A percentile compares a stretch with the other conserved stretches of the same genome.
phyloP scores from a whole-genome alignment of 2,113 vertebrate species.

The Pelobates fuscus region DNA sequence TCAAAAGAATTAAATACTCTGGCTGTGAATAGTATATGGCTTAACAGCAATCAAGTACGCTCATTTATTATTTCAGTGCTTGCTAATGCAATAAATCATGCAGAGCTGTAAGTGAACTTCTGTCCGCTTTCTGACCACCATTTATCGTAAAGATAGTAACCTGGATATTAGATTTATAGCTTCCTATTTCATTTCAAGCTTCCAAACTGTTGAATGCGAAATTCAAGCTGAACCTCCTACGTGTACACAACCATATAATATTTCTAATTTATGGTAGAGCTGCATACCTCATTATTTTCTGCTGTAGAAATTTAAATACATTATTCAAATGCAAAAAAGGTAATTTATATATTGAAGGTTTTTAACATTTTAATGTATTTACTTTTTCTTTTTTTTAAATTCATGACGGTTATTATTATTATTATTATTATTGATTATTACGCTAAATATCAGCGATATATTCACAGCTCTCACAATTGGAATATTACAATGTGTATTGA shows the following conservation, averaged over 20 bases:
- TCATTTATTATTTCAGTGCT: slow-evolving; percentile 38
- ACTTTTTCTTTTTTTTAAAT: no score
- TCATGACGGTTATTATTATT: no score
- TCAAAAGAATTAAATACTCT: slow-evolving; percentile 10
- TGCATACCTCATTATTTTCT: no score
- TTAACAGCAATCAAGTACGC: slow-evolving; percentile 34
- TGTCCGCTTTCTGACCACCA: slow-evolving; percentile 30
- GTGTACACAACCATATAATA: neutral
- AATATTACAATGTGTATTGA: no score
- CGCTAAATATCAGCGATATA: no score
- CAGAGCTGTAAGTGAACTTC: slow-evolving; percentile 9
- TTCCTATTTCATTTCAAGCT: slow-evolving; percentile 16
- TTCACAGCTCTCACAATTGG: no score
- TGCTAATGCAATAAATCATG: slow-evolving; percentile 32
- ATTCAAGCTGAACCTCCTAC: slow-evolving; percentile 3
- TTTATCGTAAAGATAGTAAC: slow-evolving; percentile 36
- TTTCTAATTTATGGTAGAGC: neutral
- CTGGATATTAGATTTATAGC: slow-evolving; percentile 36
- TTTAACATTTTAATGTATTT: no score
- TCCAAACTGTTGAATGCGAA: slow-evolving; percentile 24
- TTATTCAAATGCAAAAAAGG: no score
- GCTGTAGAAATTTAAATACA: no score
- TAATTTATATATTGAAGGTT: no score
- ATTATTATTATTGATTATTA: no score
- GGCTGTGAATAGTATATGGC: slow-evolving; percentile 11